These are phyloP conservation scores for Chrosomus eos DNA, from an alignment of 2,797 vertebrate genomes.

Conservation along the genomic window DNA sequence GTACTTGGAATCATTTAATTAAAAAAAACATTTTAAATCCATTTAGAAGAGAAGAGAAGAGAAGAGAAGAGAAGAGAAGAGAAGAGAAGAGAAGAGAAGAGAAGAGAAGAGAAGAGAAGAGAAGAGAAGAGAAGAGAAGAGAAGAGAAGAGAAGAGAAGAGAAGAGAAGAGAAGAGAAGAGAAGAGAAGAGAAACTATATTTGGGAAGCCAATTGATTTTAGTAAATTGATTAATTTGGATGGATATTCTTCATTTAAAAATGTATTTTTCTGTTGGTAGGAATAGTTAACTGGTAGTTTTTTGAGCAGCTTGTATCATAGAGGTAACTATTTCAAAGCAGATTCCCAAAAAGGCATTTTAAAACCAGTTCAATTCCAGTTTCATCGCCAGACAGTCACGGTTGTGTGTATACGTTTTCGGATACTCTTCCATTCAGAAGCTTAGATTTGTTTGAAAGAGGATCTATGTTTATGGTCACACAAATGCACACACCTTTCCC, in stretches of 20 bases:
- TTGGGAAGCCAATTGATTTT: background rate
- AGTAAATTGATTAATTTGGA: background rate
- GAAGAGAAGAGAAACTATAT: no score
- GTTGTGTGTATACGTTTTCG: background rate
- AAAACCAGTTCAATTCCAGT: background rate
- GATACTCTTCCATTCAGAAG: conserved; percentile 10
- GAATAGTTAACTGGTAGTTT: background rate
- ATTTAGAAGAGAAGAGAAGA: conserved; percentile 46
- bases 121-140: background rate
- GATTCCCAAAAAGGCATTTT: background rate
- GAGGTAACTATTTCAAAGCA: background rate
- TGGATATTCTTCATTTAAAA: background rate
- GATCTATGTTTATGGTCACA: conserved; percentile 41
- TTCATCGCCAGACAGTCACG: background rate
- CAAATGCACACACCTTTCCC: conserved; percentile 51
- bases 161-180: background rate
- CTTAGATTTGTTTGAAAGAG: conserved; percentile 31
- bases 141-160: conserved; percentile 5
- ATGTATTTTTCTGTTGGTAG: background rate
- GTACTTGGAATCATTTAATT: background rate
- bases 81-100: conserved; percentile 16
- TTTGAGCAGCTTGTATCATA: background rate
- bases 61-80: background rate
- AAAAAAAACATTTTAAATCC: no score
- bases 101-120: conserved; percentile 19